Evolutionary conservation across 2,888 invertebrate species (phyloP).

Genomic region (Ferrisia virgata): DNA sequence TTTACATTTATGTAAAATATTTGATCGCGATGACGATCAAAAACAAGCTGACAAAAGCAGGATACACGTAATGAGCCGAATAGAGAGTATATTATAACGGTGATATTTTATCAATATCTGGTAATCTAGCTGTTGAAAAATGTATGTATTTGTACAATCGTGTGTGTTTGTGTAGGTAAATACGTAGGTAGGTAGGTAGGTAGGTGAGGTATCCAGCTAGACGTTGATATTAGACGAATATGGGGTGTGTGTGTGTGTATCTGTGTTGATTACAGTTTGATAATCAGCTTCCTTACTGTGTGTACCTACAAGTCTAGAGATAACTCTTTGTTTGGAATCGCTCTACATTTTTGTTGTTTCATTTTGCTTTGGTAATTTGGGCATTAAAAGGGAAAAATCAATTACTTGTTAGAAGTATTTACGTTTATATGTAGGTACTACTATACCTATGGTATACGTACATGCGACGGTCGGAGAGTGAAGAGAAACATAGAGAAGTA

Average conservation of each 20-base stretch:
- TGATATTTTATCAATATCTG: background rate
- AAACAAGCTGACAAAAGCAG: no score
- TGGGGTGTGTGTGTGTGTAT: background rate
- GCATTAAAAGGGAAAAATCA: background rate
- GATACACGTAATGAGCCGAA: background rate
- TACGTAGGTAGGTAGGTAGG: no score
- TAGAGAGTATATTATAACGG: background rate
- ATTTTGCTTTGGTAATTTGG: background rate
- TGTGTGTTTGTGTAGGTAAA: no score
- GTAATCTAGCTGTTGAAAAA: background rate
- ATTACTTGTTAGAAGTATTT: background rate
- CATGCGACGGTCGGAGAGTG: no score
- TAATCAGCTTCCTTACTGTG: background rate
- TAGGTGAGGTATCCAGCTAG: no score
- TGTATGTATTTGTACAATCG: no score
- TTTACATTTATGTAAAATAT: no score
- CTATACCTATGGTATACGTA: no score
- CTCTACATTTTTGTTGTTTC: slow-evolving; percentile 2
- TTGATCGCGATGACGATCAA: no score
- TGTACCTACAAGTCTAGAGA: background rate
- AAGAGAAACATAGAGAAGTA: background rate
- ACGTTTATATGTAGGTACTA: no score
- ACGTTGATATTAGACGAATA: no score
- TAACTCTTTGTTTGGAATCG: slow-evolving; percentile 3
- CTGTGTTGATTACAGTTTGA: background rate